Evolutionary conservation across 1,140 invertebrate genomes (phyloP).

Genomic region (Phenacoccus solenopsis): DNA sequence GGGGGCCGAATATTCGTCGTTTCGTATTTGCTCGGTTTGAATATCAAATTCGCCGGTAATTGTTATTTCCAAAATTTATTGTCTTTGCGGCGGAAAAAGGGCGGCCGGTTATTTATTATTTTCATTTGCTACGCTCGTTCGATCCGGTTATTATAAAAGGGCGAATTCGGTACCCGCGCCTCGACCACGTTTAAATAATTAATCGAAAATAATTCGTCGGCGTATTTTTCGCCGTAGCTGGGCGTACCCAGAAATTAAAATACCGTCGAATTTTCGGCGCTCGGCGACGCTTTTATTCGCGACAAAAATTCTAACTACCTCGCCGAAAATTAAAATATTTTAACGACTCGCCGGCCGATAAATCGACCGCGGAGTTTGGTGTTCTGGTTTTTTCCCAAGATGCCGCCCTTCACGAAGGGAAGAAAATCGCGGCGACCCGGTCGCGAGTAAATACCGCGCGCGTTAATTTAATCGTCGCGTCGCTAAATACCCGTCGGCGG

Average conservation of each 20-base stretch:
- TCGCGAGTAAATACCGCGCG: no score
- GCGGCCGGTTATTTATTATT: neutral
- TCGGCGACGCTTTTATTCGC: neutral
- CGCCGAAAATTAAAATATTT: constrained; percentile 4
- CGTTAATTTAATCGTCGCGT: no score
- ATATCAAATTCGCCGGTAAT: neutral
- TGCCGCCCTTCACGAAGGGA: no score
- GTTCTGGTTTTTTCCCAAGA: no score
- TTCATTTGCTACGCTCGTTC: neutral
- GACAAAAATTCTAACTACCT: no score
- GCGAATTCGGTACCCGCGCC: neutral
- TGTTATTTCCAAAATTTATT: neutral
- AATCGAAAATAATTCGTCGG: neutral
- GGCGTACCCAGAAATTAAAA: neutral
- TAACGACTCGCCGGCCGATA: neutral
- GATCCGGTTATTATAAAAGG: neutral
- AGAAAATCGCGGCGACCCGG: no score
- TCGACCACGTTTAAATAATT: neutral
- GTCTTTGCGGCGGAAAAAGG: neutral
- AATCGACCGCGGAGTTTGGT: no score
- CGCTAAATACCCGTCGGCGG: no score
- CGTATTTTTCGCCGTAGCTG: neutral
- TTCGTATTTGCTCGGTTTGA: neutral
- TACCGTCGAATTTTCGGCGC: neutral
- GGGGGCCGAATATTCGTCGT: neutral